Base-by-base conservation (phyloP, 2,113 vertebrate species). In the Chamaetylas fuelleborni region DNA sequence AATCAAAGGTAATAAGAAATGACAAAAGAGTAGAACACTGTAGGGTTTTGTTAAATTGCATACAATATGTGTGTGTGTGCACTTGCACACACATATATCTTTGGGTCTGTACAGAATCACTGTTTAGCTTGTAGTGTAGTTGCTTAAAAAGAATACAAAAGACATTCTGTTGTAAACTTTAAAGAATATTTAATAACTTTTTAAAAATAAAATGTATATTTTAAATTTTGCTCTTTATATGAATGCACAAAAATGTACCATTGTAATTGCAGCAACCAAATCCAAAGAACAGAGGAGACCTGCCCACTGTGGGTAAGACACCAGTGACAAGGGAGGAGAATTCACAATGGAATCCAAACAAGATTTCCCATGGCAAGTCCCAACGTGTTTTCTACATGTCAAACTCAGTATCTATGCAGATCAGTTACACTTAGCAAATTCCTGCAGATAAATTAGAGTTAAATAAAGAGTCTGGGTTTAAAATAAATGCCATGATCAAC, bases 151-250 rank as follows among this genome's bases (percentile, higher is more conserved):
- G 73, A 97, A 97, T 79, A 97, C 96, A 95, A 93, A 97, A 95
- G 95, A 95, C 96, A 80, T 93, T 94, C 42, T 70, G 76, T 76
- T 91, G 81, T 97, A 97, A 96, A 96, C 67, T 95, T 97, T 88
- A 92, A 96, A 95, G 94, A 96, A 90, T 96, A 95, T 97, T 97
- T 97, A 97, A 97, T 97, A 96, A 94, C 54, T 83, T 87, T 94
- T 95, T 28, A 97, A 97, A 97, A 97, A 97, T 96, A 97, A 97
- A 95, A 96, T 81, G 95, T 96, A 86, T 96, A 83, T 86, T 95
- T 95, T 74, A 86, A 89, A 92, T 81, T 91, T 82, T 86, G 71
- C 78, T 95, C 87, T 90, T 93, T 77, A 89, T 95, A 97, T 81
- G 96, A 93, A 96, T 88, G 95, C 97, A 97, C 85, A 96, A 93